A percentile compares a stretch with the other conserved stretches of the same genome.
Conservation (phyloP, 2,888 invertebrate species). For the Eubasilissa splendida region DNA sequence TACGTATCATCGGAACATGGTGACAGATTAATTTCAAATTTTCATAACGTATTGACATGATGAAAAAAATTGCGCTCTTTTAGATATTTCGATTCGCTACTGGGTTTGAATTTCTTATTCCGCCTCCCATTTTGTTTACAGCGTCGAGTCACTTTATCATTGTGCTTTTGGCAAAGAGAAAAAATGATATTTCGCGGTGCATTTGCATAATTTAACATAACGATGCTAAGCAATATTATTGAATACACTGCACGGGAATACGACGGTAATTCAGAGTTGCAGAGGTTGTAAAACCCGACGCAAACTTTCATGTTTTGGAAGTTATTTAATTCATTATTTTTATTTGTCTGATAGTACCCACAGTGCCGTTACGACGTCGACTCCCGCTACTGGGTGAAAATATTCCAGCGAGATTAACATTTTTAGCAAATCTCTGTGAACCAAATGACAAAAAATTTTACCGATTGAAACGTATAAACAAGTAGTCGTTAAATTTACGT, state of each 20-base stretch:
- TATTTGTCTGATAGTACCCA: too few relatives aligned
- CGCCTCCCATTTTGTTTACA: slow-evolving; percentile 2
- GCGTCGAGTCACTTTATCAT: not conserved
- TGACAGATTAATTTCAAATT: not conserved
- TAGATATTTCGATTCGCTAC: not conserved
- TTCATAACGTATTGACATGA: not conserved
- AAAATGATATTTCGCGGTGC: slow-evolving; percentile 31
- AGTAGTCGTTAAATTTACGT: too few relatives aligned
- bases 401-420: too few relatives aligned
- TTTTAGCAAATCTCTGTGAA: too few relatives aligned
- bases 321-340: too few relatives aligned
- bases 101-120: not conserved
- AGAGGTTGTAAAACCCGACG: too few relatives aligned
- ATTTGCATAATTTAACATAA: slow-evolving; percentile 40
- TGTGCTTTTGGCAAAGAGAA: slow-evolving; percentile 13
- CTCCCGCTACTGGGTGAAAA: too few relatives aligned
- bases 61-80: not conserved
- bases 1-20: not conserved
- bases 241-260: slow-evolving; percentile 17
- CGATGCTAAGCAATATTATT: slow-evolving; percentile 28
- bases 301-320: too few relatives aligned
- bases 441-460: too few relatives aligned
- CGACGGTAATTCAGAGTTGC: not conserved
- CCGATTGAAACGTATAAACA: too few relatives aligned
- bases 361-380: too few relatives aligned